Evolutionary conservation across 2,113 vertebrate genomes (phyloP), one percentile per base, ranked within the genome.

Genomic region (Ailuropoda melanoleuca): DNA sequence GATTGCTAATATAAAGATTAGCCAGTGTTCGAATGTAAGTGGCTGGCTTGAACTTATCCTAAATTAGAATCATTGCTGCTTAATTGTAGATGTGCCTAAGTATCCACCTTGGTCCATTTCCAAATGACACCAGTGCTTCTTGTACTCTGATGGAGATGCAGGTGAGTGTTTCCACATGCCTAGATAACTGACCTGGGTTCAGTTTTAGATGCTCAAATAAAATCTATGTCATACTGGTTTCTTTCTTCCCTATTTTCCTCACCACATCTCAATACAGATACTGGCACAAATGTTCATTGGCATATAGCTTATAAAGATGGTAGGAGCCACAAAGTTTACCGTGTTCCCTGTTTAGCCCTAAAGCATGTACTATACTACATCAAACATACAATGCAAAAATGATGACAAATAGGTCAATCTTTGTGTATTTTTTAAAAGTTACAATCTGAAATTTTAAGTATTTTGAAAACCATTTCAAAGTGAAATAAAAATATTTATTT

Each of bases 401-500:
- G 23, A 21, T 18, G 80, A 85, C 23, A 75, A 34, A 23, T n/a
- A 39, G 9, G 14, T n/a, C 66, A 87, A 93, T 78, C 31, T 37
- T 77, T 50, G 13, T 34, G 15, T 29, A 64, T 58, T 74, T 82
- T n/a, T 26, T 23, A 17, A 37, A 68, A 83, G 29, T 37, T 77
- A 50, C 3, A 34, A 43, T 90, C 21, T 88, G 19, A 55, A 83
- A 75, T 74, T 72, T 85, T 43, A 29, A 74, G 14, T 43, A 70
- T 43, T 96, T 77, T 70, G 19, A 92, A 94, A 89, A 60, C 4
- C 13, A 77, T 34, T 92, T 85, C 58, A 48, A 87, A 82, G 5
- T 56, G 43, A 89, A 88, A 93, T 77, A 66, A 89, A 95, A 85
- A 23, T 77, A 19, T 62, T 74, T 23, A 80, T 89, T 83, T 88